Conservation (phyloP, 2,888 invertebrate genomes). For the Pollenia griseotomentosa region DNA sequence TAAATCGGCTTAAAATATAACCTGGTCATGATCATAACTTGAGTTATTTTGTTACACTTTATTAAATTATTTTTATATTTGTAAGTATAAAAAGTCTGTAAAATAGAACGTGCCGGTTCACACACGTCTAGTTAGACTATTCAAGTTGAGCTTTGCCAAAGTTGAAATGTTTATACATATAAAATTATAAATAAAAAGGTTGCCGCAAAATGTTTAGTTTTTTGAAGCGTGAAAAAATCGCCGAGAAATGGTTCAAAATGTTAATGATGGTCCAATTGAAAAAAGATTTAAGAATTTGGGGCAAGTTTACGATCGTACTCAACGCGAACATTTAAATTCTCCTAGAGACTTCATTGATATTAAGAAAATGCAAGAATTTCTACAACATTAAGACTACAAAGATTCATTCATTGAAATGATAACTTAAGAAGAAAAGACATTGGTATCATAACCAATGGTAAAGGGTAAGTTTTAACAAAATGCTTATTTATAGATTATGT, state of each 20-base stretch:
- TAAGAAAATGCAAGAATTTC: conserved; percentile 96
- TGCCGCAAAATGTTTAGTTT: conserved; percentile 89
- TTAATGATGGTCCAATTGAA: conserved; percentile 83
- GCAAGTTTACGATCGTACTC: conserved; percentile 94
- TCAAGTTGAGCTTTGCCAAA: too few relatives aligned
- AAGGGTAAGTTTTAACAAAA: conserved; percentile 85
- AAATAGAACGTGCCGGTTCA: too few relatives aligned
- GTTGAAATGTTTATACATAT: not conserved
- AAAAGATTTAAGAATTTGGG: conserved; percentile 96
- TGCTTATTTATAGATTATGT: not conserved
- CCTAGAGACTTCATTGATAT: conserved; percentile 99
- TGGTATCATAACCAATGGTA: conserved; percentile 87
- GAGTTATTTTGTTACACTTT: too few relatives aligned
- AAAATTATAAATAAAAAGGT: conserved; percentile 29
- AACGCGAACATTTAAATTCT: conserved; percentile 97
- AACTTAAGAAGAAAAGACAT: conserved; percentile 94
- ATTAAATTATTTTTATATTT: too few relatives aligned
- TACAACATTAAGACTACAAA: conserved; percentile 95
- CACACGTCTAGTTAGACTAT: too few relatives aligned
- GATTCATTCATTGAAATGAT: conserved; percentile 96
- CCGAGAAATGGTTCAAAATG: conserved; percentile 93
- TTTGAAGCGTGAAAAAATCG: conserved; percentile 83
- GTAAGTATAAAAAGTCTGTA: too few relatives aligned
- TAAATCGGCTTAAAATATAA: too few relatives aligned
- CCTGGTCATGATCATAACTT: too few relatives aligned